Evolutionary conservation across 2,113 vertebrate species (phyloP).

Genomic region (Empidonax alnorum): DNA sequence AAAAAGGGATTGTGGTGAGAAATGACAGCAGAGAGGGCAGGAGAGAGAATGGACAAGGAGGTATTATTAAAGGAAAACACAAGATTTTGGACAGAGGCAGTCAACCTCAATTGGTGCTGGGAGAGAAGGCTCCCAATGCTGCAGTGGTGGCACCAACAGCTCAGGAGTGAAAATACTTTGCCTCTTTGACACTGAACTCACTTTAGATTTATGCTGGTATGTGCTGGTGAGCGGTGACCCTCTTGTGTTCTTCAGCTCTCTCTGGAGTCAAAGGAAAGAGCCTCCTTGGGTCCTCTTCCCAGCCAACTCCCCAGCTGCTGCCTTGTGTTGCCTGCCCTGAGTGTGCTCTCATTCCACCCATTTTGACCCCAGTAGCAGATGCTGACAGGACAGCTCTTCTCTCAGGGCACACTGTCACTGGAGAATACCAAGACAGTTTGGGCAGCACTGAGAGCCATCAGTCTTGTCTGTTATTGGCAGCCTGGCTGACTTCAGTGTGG

Average conservation of each 20-base stretch:
- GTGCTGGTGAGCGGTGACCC: neutral
- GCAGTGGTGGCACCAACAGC: fast-evolving
- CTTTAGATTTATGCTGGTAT: neutral
- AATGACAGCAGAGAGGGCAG: neutral
- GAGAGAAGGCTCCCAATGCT: neutral
- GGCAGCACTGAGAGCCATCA: neutral
- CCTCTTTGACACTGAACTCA: neutral
- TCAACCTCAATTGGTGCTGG: neutral
- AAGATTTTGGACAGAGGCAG: neutral
- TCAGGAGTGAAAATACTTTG: neutral
- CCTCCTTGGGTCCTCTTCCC: neutral
- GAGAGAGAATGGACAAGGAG: neutral
- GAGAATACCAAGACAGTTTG: neutral
- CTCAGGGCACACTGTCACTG: neutral
- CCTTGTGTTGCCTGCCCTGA: neutral
- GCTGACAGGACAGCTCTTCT: neutral
- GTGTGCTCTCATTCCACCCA: neutral
- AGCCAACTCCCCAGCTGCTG: neutral
- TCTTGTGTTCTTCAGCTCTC: neutral
- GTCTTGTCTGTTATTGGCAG: neutral
- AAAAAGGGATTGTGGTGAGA: neutral
- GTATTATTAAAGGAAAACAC: neutral
- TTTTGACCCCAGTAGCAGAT: neutral
- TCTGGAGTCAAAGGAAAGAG: neutral
- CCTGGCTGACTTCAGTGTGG: neutral